Percentiles rank a stretch among this genome's conserved stretches.
Evolutionary conservation across 1,140 invertebrate species (phyloP).

Genomic region (Cecropterus lyciades): DNA sequence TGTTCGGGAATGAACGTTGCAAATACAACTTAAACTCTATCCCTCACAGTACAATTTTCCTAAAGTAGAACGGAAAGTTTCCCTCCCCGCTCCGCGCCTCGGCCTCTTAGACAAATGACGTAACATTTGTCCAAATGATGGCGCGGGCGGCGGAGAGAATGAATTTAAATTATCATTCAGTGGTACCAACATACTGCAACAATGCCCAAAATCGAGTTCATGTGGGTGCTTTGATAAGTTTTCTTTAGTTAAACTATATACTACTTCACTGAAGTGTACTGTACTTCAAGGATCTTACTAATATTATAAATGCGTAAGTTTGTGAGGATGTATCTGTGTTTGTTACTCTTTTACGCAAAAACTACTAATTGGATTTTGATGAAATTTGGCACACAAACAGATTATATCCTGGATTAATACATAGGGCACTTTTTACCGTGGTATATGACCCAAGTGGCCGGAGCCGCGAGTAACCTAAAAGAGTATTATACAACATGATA

Average conservation of each 20-base stretch:
- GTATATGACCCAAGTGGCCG: no score
- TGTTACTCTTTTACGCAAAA: no score
- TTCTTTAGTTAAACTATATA: slow-evolving; percentile 6
- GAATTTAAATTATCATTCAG: slow-evolving; percentile 86
- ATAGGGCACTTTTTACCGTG: no score
- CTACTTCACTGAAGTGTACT: not conserved
- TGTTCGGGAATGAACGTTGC: slow-evolving; percentile 42
- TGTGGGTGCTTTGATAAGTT: slow-evolving; percentile 47
- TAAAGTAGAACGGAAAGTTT: slow-evolving; percentile 24
- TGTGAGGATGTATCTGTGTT: no score
- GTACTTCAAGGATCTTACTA: no score
- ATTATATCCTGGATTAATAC: no score
- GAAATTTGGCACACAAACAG: no score
- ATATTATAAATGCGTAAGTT: no score
- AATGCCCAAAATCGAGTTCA: slow-evolving; percentile 68
- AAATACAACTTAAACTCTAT: slow-evolving; percentile 47
- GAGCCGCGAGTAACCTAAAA: no score
- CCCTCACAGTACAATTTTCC: slow-evolving; percentile 48
- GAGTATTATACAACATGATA: no score
- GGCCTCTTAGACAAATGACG: slow-evolving; percentile 82
- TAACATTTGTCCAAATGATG: slow-evolving; percentile 86
- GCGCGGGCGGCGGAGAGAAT: slow-evolving; percentile 84
- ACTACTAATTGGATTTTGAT: no score
- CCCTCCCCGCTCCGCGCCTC: slow-evolving; percentile 57
- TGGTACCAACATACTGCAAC: slow-evolving; percentile 78